Evolutionary conservation across 2,888 invertebrate species (phyloP).

Genomic region (Caenorhabditis afra): DNA sequence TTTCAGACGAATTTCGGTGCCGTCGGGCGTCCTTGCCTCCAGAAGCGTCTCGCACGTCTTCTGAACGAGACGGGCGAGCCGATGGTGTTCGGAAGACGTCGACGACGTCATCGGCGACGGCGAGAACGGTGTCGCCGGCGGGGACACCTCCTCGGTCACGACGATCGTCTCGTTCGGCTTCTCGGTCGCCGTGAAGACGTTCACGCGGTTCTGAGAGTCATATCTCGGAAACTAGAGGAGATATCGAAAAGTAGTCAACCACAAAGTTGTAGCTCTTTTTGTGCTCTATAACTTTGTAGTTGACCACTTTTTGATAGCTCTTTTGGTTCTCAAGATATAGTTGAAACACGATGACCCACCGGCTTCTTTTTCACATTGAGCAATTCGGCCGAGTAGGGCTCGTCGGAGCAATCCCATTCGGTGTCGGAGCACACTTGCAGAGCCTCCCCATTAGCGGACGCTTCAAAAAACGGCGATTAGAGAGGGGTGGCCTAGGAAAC

Average conservation of each 20-base stretch:
- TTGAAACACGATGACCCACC: no score
- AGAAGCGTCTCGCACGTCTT: conserved; percentile 36
- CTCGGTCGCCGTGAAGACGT: conserved; percentile 65
- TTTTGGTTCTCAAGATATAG: no score
- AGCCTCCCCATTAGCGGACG: conserved; percentile 54
- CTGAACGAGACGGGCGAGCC: conserved; percentile 36
- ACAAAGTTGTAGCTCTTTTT: no score
- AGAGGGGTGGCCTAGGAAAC: no score
- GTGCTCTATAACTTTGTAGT: no score
- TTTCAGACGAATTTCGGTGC: conserved; percentile 35
- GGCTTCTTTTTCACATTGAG: conserved; percentile 71
- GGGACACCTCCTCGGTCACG: conserved; percentile 31
- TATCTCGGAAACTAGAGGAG: neutral
- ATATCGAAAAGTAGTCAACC: conserved; percentile 3
- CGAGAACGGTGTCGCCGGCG: conserved; percentile 11
- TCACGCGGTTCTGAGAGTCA: conserved; percentile 52
- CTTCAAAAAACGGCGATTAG: neutral
- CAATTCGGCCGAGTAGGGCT: conserved; percentile 68
- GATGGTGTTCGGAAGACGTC: conserved; percentile 27
- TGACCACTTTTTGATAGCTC: no score
- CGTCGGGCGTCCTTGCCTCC: conserved; percentile 23
- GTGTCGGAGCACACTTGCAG: conserved; percentile 62
- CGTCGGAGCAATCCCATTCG: conserved; percentile 68
- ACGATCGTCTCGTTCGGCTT: conserved; percentile 49
- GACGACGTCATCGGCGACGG: neutral